Conservation (phyloP, 1,140 invertebrate genomes). For the Drosophila baimaii region DNA sequence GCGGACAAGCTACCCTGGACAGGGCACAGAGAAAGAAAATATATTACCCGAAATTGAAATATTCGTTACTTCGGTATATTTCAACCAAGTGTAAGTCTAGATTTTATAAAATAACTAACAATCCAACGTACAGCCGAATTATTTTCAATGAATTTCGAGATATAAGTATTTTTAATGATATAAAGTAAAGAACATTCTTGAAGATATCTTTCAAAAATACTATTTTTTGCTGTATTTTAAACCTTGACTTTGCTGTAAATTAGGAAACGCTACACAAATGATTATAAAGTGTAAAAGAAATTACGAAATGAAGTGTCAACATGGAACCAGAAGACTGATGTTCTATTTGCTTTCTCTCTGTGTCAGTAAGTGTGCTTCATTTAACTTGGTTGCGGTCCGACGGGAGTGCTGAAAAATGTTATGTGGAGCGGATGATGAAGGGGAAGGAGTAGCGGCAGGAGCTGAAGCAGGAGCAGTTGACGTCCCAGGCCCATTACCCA, state of each 20-base stretch:
- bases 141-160: neutral
- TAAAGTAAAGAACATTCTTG: neutral
- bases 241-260: neutral
- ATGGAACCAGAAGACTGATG: neutral
- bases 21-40: conserved; percentile 3
- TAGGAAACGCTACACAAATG: no score
- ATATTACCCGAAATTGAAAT: neutral
- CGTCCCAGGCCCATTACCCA: conserved; percentile 72
- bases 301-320: neutral
- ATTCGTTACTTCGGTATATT: no score
- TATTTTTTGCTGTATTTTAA: no score
- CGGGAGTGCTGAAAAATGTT: conserved; percentile 40
- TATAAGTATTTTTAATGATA: neutral
- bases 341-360: conserved; percentile 5
- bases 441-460: neutral
- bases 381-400: conserved; percentile 73
- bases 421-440: conserved; percentile 15
- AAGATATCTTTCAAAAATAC: neutral
- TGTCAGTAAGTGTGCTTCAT: conserved; percentile 60
- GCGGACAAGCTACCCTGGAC: conserved; percentile 8
- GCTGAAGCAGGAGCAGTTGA: conserved; percentile 39
- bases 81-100: no score
- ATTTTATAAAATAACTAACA: neutral
- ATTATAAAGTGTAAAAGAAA: neutral
- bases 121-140: neutral